Evolutionary conservation across 2,888 invertebrate genomes (phyloP), one percentile per base, ranked within the genome.

Genomic region (Glaucopsyche alexis): DNA sequence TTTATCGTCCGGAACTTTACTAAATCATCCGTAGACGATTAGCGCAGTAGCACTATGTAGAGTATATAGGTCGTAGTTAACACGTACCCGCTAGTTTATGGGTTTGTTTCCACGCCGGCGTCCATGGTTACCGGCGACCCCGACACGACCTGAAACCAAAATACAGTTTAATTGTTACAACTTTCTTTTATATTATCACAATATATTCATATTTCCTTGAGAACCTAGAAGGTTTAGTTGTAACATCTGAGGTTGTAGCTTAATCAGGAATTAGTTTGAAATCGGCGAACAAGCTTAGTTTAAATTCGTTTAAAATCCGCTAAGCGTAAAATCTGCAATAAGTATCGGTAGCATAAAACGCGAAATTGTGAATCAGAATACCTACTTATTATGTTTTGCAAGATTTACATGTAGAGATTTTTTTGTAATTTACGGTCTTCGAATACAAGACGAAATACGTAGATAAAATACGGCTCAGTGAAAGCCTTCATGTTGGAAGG

Each of bases 91-190:
- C 80, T 84, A 78, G 81, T 83, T 87, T 85, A 90, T 84, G 88
- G 88, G 87, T 87, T 86, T 92, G 92, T 92, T 89, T 87, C 83
- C 82, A 81, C 81, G 74, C 81, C 84, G 81, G 91, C 87, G 84
- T 87, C 88, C 92, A 93, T 93, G 87, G 88, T 84, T 78, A 89
- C 90, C 82, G 83, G 80, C 82, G 85, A 81, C 88, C 88, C 86
- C 86, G 80, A 79, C 84, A 80, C 86, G 86, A 89, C 90, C 92
- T 91, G 91, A 29, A 84, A 79, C 42, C 66, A 69, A 71, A 74
- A 69, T 49, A n/a, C 49, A 47, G 13, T 69, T 29, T 29, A 29
- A 49, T 69, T 65, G 40, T 65, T 65, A 19, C 29, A 1, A 66
- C 13, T 60, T 60, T 29, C 60, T 60, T 38, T 6, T 13, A 60